Evolutionary conservation across 1,140 invertebrate species (phyloP), one percentile per base, ranked within the genome.

Genomic region (Heliconius hewitsoni): DNA sequence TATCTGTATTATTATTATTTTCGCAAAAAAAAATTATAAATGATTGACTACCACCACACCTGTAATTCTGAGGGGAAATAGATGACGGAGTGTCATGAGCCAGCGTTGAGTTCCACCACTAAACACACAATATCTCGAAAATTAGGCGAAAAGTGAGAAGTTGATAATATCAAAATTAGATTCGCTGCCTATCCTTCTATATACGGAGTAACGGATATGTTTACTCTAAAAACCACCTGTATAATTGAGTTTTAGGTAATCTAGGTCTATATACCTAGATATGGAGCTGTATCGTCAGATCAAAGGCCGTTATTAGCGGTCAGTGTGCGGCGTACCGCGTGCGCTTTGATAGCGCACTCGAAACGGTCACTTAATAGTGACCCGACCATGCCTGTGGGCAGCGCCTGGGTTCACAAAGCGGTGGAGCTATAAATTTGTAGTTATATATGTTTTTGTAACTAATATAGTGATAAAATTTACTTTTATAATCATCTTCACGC

Each of bases 341-440:
- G 37, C 37, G 39, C 74, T 78, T 73, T 60, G 55, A 57, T 60
- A 60, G 57, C 60, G 3, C 3, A 16, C 37, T 27, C 23, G 66
- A 78, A 78, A 52, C 27, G 71, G 77, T 73, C 52, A 78, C 34
- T 78, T 74, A 74, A 78, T 78, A 34, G 42, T 42, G 77, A 13
- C 19, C 52, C 18, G 27, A n/a, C n/a, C 8, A 19, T n/a, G 6
- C 50, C 50, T 19, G 55, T 19, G 19, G 19, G 6, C 0, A 30
- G 23, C 60, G n/a, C 60, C 23, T 66, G 27, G 27, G 27, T 66
- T 66, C 60, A 66, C 23, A 66, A 66, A 66, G 60, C 60, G 11
- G 11, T 30, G 5, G 19, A 3, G 55, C 8, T 66, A 66, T 30
- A 66, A 11, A 37, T 37, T 37, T 37, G 6, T 37, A 37, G 5